Base-by-base conservation (phyloP, 2,797 vertebrate species). In the Melanotaenia trifasciata region DNA sequence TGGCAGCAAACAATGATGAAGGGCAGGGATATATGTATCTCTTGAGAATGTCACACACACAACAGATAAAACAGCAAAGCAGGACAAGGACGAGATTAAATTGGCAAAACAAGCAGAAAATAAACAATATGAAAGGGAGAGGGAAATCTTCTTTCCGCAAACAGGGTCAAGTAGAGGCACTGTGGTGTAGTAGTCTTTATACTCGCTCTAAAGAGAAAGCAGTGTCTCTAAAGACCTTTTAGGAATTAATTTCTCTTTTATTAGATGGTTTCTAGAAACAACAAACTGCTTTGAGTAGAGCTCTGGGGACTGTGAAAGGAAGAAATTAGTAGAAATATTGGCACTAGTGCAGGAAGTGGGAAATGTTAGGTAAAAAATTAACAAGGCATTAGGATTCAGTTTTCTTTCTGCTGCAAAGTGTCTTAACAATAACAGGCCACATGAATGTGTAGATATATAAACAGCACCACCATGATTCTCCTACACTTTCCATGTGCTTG, bases 261-360 rank as follows among this genome's bases (percentile, higher is more conserved):
- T 77, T 75, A 67, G 51, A 83, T 72, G 36, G 35, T 60, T 69
- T 18, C 58, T 71, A 58, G 74, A 36, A 83, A 54, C 58, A 78
- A 30, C 11, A 74, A 74, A 68, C 57, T 58, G 36, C 54, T 56
- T 18, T 13, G 0, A 65, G 57, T 45, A 12, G 3, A 20, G 1
- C 75, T 80, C 79, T 54, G n/a, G 63, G 35, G 73, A 76, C 32
- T 51, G 64, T 59, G 67, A 70, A 72, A 79, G 32, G 66, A 76
- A 57, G 64, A 38, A 74, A n/a, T 64, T 32, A 53, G 64, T 67
- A 80, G n/a, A 78, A 64, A 77, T 64, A 71, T 30, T 75, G 35
- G 67, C 57, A 72, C 70, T 70, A 56, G 18, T 50, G 36, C 38
- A 61, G 13, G 70, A 54, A 38, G 28, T 51, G 38, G 67, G 38